Evolutionary conservation across 2,113 vertebrate genomes (phyloP), one percentile per base, ranked within the genome.

Genomic region (Protobothrops mucrosquamatus): DNA sequence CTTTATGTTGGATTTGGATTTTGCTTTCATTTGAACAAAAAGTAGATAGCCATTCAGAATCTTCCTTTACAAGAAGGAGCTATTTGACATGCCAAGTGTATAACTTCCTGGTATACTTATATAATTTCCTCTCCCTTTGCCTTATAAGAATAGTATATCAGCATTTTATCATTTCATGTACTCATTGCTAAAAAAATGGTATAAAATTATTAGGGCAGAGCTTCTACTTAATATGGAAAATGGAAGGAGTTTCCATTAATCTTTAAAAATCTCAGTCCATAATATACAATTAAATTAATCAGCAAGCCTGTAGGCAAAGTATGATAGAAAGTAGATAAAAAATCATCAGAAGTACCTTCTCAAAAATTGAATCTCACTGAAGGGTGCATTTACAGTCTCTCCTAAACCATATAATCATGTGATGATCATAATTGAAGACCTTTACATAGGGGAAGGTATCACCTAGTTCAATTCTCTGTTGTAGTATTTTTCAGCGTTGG

Each of bases 11-110:
- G 98, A 97, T 98, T 97, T 98, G 95, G 97, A 97, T 97, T 97
- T 97, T 96, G 95, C 95, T 97, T 97, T 97, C 97, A 98, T 98
- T 98, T 98, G 96, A 96, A 97, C 97, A 97, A 98, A 97, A 98
- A 97, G 97, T 98, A 55, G 97, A 96, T 96, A 93, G 96, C 95
- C 92, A 97, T 96, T 97, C 97, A 96, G 93, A 96, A 95, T 96
- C 95, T 69, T 97, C 94, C 97, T 97, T 97, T 95, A 91, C 94
- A 93, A 95, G 96, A 96, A 97, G 93, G 96, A 96, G 91, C 59
- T 87, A 90, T 92, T 48, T 88, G 95, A 93, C 93, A 94, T 94
- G 95, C 95, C 87, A 94, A 95, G 95, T 97, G 96, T 97, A 97
- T 97, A 97, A 95, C 96, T 97, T 93, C 95, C 96, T 98, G 98